These are phyloP conservation scores for Catostomus latipinnis DNA, from an alignment of 2,797 vertebrate genomes.

Conservation along the genomic window DNA sequence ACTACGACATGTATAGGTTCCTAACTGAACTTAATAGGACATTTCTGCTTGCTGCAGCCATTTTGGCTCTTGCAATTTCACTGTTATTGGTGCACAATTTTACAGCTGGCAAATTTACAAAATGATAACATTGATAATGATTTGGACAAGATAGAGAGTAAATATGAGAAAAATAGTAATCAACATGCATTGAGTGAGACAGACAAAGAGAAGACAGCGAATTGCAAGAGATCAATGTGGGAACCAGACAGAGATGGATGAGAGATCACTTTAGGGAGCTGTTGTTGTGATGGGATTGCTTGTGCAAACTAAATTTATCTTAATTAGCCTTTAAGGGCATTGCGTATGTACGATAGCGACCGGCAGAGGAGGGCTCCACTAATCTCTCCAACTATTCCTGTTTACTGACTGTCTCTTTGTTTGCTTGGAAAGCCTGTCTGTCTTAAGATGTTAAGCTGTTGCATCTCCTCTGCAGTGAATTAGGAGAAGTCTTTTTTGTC, in stretches of 20 bases:
- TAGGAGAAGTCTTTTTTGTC: not conserved
- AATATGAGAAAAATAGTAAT: not conserved
- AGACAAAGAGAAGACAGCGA: not conserved
- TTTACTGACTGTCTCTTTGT: slow-evolving; percentile 45
- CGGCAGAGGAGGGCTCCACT: slow-evolving; percentile 33
- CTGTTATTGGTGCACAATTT: slow-evolving; percentile 4
- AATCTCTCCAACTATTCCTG: slow-evolving; percentile 47
- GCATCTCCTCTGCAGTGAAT: slow-evolving; percentile 28
- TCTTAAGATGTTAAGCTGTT: slow-evolving; percentile 38
- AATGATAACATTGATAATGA: not conserved
- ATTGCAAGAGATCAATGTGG: not conserved
- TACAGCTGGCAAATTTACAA: not conserved
- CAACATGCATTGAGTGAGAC: not conserved
- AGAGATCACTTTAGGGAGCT: slow-evolving; percentile 11
- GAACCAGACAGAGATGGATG: not conserved
- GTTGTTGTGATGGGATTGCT: slow-evolving; percentile 16
- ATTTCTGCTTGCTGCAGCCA: not conserved
- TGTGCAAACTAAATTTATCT: slow-evolving; percentile 50
- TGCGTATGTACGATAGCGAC: slow-evolving; percentile 44
- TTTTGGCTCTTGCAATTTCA: slow-evolving; percentile 9
- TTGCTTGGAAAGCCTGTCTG: slow-evolving; percentile 27
- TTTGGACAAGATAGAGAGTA: no score
- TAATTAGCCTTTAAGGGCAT: slow-evolving; percentile 57
- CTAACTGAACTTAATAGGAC: no score
- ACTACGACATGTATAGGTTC: no score